Base-by-base conservation (phyloP, 2,797 vertebrate species). In the Tenualosa thibaudeaui region DNA sequence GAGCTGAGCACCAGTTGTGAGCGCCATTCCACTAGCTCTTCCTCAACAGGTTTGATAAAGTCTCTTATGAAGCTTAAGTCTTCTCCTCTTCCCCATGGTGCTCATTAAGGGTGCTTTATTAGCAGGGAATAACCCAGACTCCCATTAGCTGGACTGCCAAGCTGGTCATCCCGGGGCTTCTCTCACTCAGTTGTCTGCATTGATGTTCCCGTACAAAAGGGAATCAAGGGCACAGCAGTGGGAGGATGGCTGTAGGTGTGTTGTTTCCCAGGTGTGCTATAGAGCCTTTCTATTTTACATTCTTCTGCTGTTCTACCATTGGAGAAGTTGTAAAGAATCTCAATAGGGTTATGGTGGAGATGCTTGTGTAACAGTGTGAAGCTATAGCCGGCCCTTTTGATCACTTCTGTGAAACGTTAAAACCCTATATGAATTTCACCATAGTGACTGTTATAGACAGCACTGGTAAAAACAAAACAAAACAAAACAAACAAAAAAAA, bases 71-170 rank as follows among this genome's bases (percentile, higher is more conserved):
- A 58, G 51, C 40, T 82, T 78, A 86, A 84, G 87, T 60, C 87
- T 68, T 82, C 81, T 60, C 24, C 2, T n/a, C 15, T 60, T 84
- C 85, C 86, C 86, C 43, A 17, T 71, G 56, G 84, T 84, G 43
- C 78, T 87, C 84, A 86, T 87, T 87, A 86, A 85, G 83, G 84
- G 58, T 50, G 68, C 81, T 81, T 84, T 58, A 46, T 85, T 75
- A 75, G 75, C 53, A 58, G 81, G 22, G 81, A 83, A 82, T 51
- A 75, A 85, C 12, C 84, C 40, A 60, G 40, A 7, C 40, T 60
- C n/a, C 58, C 46, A 10, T 58, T 82, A 17, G 40, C 68, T 81
- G 71, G 54, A 5, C 82, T 49, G 82, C 62, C 19, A 54, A 6
- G 68, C 68, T 43, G 37, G 22, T 82, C 68, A 9, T 81, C 83